Evolutionary conservation across 2,797 vertebrate genomes (phyloP), one percentile per base, ranked within the genome.

Genomic region (Sebastes variabilis): DNA sequence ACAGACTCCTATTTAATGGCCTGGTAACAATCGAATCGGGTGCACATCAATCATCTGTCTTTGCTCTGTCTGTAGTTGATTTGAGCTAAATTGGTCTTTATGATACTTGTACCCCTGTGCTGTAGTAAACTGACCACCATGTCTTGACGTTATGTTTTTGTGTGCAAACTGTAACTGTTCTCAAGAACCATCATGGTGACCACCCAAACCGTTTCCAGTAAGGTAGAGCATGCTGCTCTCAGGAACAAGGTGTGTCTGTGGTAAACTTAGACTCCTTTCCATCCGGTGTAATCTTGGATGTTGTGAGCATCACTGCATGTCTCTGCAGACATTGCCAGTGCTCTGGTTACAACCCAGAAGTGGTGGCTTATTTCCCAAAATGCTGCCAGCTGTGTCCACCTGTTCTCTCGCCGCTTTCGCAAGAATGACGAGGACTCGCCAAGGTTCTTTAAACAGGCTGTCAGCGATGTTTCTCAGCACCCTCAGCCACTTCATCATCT

Each of bases 401-500:
- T 72, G 76, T 68, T 79, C 60, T 62, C 9, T 77, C 18, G 52
- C 42, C 3, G 4, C 36, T 64, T 70, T 38, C 10, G 30, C 8
- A 2, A 42, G 42, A 32, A 68, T 54, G 67, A 46, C 25, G 52
- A 81, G 49, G 72, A 54, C 59, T 72, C 5, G 8, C 22, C 10
- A 61, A 75, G 61, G 62, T 61, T 66, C 69, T 81, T 79, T 66
- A 75, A 86, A 75, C 80, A 84, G 81, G 24, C 75, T 76, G 82
- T 77, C 72, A 38, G n/a, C 56, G 82, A 75, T 72, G 56, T 82
- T 87, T 79, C 80, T 89, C 81, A 80, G 29, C 74, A 88, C 82
- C 80, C 77, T 83, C 66, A 42, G 67, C 71, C 78, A 84, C 85
- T 88, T 92, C 77, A 88, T 93, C 87, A 90, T 88, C 80, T 67